Evolutionary conservation across 2,888 invertebrate species (phyloP), one percentile per base, ranked within the genome.

Genomic region (Gastrophysa polygoni): DNA sequence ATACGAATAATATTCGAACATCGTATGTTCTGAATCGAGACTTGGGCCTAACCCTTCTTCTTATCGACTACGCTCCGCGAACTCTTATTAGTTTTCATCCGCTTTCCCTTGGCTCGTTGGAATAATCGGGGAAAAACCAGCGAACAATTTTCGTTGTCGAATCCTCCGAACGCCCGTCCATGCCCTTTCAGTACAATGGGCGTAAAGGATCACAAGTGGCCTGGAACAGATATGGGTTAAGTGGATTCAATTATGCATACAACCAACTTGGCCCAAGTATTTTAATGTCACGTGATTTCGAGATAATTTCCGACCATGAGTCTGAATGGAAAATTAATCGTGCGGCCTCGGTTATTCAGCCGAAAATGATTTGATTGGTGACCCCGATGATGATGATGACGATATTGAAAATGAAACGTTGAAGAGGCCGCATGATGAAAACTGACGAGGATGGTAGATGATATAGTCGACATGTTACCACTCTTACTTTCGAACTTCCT

Each of bases 171-270:
- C 16, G 24, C 46, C 18, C 10, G 10, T 28, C 18, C 10, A 14
- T 28, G 24, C 20, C 55, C 58, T 54, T 44, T 55, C 29, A 49
- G 34, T 58, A 50, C 46, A 46, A 61, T 47, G 46, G 46, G 44
- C 61, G 43, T 50, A 54, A 57, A 61, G 64, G 64, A 64, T 64
- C 58, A 54, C 64, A 64, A 64, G 64, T 64, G 64, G 64, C 58
- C 64, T 61, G 64, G 64, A 64, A 64, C 56, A 61, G 64, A 64
- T 64, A 64, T 64, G 64, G 61, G 64, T 61, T 64, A 64, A 64
- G 64, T 64, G 64, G 64, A 64, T 64, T 64, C 64, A 64, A 64
- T 64, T 64, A 61, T 64, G 64, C 61, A 59, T 61, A 64, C 60
- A 55, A 61, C 60, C 58, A 50, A 61, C 61, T 64, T 61, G 64